Evolutionary conservation across 2,888 invertebrate genomes (phyloP), one percentile per base, ranked within the genome.

Genomic region (Callyntrura sp.): DNA sequence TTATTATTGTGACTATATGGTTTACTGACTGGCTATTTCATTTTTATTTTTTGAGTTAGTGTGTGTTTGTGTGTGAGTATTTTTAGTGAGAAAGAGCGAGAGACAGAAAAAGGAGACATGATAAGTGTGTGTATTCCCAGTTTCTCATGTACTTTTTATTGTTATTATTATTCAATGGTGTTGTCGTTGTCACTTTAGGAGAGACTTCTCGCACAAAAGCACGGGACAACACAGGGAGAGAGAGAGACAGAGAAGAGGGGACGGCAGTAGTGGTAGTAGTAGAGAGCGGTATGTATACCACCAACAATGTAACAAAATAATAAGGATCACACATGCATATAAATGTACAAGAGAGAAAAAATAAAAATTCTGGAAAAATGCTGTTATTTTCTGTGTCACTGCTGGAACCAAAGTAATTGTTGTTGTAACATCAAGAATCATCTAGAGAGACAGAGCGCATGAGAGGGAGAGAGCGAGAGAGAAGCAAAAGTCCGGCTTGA

Each of bases 151-250:
- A 79, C 70, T 48, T 84, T 83, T 84, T 84, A 84, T 84, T 84
- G 48, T 84, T 84, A 84, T 84, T 82, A 82, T 82, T 84, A 84
- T 84, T 85, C 78, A 76, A 78, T 85, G 78, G 85, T 85, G 85
- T 85, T 78, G 85, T 85, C 85, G 60, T 85, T 85, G 78, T 85
- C 85, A 85, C 85, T 76, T 85, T 68, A 43, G 62, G 60, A 60
- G 79, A 79, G 55, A 81, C 60, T 45, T 35, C 57, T n/a, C 25
- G 20, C 51, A 51, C 51, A 55, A 55, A 55, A 9, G 51, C 78
- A 81, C 79, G 57, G 79, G 79, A 17, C 79, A 81, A 81, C 11
- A 57, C 17, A 20, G 17, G n/a, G n/a, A n/a, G 17, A 73, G 73
- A 73, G 45, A 43, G 28, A 73, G 73, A 23, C 35, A n/a, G n/a